A percentile compares a stretch with the other conserved stretches of the same genome.
Evolutionary conservation across 1,140 invertebrate species (phyloP).

Genomic region (Caenorhabditis latens): DNA sequence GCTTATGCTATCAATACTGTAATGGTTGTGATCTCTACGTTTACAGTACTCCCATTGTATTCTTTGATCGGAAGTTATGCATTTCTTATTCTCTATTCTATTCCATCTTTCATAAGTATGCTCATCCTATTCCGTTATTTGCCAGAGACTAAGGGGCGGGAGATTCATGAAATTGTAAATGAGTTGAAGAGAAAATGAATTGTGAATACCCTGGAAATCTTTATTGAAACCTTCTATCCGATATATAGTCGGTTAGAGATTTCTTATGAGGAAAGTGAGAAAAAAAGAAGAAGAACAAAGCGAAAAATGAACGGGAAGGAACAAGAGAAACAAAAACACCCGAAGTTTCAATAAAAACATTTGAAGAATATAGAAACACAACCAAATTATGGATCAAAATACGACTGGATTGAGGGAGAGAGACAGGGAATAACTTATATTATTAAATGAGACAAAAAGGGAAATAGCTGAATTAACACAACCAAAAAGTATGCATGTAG

Average conservation of each 20-base stretch:
- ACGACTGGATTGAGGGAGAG: not conserved
- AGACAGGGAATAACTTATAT: not conserved
- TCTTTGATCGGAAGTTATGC: conserved; percentile 65
- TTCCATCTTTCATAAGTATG: conserved; percentile 64
- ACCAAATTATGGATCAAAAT: conserved; percentile 2
- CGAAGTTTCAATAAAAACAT: conserved; percentile 34
- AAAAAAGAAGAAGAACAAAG: not conserved
- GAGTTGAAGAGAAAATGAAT: conserved; percentile 65
- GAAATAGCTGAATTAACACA: no score
- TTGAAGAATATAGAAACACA: conserved; percentile 30
- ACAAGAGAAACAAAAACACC: conserved; percentile 26
- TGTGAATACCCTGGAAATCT: not conserved
- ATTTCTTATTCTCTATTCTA: conserved; percentile 67
- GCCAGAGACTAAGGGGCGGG: conserved; percentile 71
- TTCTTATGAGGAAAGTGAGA: no score
- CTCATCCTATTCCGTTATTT: conserved; percentile 64
- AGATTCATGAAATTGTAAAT: conserved; percentile 73
- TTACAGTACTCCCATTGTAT: conserved; percentile 69
- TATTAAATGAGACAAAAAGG: not conserved
- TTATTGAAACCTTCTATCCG: no score
- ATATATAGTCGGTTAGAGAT: no score
- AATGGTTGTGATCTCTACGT: conserved; percentile 68
- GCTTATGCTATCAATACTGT: conserved; percentile 51
- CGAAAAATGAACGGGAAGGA: conserved; percentile 12
- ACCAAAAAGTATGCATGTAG: not conserved